Base-by-base conservation (phyloP, 1,140 invertebrate species). In the Planococcus citri region DNA sequence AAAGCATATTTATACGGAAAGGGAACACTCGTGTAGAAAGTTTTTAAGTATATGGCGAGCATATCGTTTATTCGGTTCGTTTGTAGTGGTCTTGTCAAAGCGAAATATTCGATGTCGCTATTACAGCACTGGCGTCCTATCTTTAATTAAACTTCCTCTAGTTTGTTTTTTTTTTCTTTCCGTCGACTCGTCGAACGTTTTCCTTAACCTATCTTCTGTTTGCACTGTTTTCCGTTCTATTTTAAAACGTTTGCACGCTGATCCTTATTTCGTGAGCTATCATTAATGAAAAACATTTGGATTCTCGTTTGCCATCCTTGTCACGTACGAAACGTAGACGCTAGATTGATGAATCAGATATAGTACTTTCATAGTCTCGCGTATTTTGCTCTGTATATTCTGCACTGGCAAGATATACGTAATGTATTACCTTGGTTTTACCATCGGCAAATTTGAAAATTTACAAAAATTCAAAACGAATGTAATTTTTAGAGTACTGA, bases 91-190 rank as follows among this genome's bases (percentile, higher is more conserved):
- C 12, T 51, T 51, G 41, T 51, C 41, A 51, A 51, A 51, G 41
- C 12, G 6, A 51, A 51, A 51, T 51, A 51, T 51, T 51, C 41
- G 41, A 51, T 51, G 41, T 51, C 41, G 41, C 12, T 51, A 51
- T 51, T 51, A 51, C 41, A 4, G 41, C 17, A 51, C 41, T 51
- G 41, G 41, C 41, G 41, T 51, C 41, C 41, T 51, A 51, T 51
- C 41, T 51, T 51, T 51, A 51, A 51, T 51, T 51, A 51, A 51
- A 51, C 41, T 51, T 51, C 41, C 41, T 51, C 41, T 51, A 51
- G 41, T 51, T 4, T n/a, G n/a, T n/a, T n/a, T n/a, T n/a, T n/a
- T n/a, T n/a, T n/a, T 51, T 51, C 17, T 51, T 51, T 51, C 41
- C 41, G 41, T 51, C 41, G 2, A 20, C 17, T 14, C 10, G 10